A percentile compares a stretch with the other conserved stretches of the same genome.
Evolutionary conservation across 2,888 invertebrate genomes (phyloP).

Genomic region (Agapostemon virescens): DNA sequence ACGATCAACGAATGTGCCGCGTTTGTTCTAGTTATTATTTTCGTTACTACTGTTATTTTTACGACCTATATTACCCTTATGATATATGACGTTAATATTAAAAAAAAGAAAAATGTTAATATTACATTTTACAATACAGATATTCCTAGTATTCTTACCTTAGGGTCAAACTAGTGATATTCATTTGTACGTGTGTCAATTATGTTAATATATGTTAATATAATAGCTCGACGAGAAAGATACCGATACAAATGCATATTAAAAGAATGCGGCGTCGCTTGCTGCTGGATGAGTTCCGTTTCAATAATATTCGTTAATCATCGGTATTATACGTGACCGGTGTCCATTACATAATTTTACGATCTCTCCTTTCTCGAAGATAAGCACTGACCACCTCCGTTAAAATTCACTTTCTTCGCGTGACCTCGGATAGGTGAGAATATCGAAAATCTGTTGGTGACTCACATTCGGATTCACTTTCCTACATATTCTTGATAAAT

Average conservation of each 20-base stretch:
- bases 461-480: neutral
- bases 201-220: neutral
- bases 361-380: conserved; percentile 73
- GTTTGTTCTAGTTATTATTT: no score
- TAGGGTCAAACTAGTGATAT: no score
- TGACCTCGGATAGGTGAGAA: conserved; percentile 30
- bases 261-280: conserved; percentile 36
- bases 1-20: no score
- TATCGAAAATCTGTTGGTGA: neutral
- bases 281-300: conserved; percentile 19
- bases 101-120: neutral
- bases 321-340: conserved; percentile 62
- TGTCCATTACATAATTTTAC: conserved; percentile 69
- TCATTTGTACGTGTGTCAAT: conserved; percentile 11
- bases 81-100: no score
- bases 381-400: conserved; percentile 14
- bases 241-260: neutral
- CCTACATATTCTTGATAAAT: neutral
- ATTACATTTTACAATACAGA: neutral
- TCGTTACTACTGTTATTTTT: no score
- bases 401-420: conserved; percentile 55
- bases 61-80: no score
- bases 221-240: neutral
- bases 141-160: neutral
- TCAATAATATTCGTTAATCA: conserved; percentile 51